Percentiles rank a stretch among this genome's conserved stretches.
Conservation (phyloP, 2,888 invertebrate genomes). For the Drosophila fungiperda region DNA sequence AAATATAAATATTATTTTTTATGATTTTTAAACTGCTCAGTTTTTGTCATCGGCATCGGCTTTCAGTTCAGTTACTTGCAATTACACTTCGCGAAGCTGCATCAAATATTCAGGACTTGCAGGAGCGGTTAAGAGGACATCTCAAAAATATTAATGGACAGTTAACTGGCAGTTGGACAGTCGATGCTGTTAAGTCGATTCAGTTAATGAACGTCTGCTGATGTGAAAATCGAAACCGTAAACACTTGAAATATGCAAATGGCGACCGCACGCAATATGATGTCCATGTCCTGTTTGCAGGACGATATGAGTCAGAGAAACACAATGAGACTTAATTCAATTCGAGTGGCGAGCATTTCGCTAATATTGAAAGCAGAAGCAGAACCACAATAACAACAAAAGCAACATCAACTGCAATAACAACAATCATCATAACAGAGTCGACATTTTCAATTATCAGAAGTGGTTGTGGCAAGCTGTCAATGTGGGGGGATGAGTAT, state of each 20-base stretch:
- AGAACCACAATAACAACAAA: background rate
- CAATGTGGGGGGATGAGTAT: background rate
- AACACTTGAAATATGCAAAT: slow-evolving; percentile 73
- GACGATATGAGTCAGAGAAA: slow-evolving; percentile 4
- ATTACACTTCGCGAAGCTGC: slow-evolving; percentile 10
- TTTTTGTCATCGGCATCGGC: background rate
- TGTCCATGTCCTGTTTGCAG: slow-evolving; percentile 28
- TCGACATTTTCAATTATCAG: slow-evolving; percentile 69
- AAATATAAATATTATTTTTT: background rate
- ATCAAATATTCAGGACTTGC: slow-evolving; percentile 47
- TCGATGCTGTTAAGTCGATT: slow-evolving; percentile 59
- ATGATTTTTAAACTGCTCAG: background rate
- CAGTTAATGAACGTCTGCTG: slow-evolving; percentile 66
- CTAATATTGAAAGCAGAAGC: slow-evolving; percentile 33
- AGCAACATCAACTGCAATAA: background rate
- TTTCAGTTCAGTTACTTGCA: slow-evolving; percentile 10
- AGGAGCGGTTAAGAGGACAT: background rate
- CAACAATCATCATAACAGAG: slow-evolving; percentile 52
- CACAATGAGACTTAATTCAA: slow-evolving; percentile 48
- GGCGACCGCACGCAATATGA: slow-evolving; percentile 59
- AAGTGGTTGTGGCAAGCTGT: slow-evolving; percentile 29
- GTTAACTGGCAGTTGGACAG: slow-evolving; percentile 26
- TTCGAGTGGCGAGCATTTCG: slow-evolving; percentile 40
- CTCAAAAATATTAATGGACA: slow-evolving; percentile 44
- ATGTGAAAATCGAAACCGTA: slow-evolving; percentile 48